Percentiles rank a stretch among this genome's conserved stretches.
Evolutionary conservation across 2,888 invertebrate genomes (phyloP).

Genomic region (Operophtera brumata): DNA sequence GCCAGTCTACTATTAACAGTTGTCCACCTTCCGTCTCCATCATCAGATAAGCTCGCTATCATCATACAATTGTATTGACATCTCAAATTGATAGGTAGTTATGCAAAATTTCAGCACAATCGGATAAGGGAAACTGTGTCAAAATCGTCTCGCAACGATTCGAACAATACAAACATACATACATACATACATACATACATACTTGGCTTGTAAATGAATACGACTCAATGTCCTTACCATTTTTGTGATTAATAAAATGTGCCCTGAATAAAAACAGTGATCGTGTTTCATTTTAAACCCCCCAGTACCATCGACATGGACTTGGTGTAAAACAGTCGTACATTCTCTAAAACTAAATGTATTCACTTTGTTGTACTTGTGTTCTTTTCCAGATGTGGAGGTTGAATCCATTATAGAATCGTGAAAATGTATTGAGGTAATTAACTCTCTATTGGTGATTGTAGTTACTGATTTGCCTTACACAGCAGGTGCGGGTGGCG

Average conservation of each 20-base stretch:
- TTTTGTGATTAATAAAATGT: constrained; percentile 16
- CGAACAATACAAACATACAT: no score
- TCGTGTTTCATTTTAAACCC: constrained; percentile 28
- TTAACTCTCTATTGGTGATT: constrained; percentile 79
- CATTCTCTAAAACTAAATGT: constrained; percentile 64
- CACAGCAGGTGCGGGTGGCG: constrained; percentile 51
- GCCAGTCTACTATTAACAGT: no score
- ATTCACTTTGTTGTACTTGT: constrained; percentile 81
- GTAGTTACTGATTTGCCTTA: constrained; percentile 71
- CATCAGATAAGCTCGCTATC: no score
- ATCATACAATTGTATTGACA: no score
- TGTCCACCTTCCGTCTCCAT: no score
- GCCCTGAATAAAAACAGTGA: constrained; percentile 2
- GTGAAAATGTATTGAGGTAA: constrained; percentile 80
- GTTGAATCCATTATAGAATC: constrained; percentile 79
- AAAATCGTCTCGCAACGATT: no score
- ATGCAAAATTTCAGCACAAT: no score
- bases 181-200: no score
- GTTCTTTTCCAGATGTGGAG: constrained; percentile 81
- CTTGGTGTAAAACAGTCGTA: constrained; percentile 78
- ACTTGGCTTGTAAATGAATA: no score
- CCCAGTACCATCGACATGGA: constrained; percentile 57
- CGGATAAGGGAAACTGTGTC: no score
- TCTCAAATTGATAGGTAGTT: no score
- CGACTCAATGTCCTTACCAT: no score